Evolutionary conservation across 2,113 vertebrate genomes (phyloP), one percentile per base, ranked within the genome.

Genomic region (Ailuropoda melanoleuca): DNA sequence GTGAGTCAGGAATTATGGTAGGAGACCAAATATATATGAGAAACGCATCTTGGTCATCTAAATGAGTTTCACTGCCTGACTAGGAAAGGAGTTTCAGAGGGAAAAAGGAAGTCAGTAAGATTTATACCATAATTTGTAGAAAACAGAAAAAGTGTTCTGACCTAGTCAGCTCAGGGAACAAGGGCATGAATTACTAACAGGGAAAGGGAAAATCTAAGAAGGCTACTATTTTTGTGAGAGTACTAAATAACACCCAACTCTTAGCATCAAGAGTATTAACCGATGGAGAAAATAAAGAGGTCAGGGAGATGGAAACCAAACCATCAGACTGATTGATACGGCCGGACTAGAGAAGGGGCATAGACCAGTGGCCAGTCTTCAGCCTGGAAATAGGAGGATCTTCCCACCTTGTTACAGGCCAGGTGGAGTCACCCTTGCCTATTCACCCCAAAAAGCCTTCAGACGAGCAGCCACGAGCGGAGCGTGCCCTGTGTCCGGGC

Each of bases 81-180:
- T 29, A 75, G 2, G 46, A 58, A 60, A 72, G 62, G 39, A 17
- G 18, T 84, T 92, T 68, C 15, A 29, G 23, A 94, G 68, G 26
- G 10, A 56, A 87, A 75, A 90, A 48, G 18, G 29, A 70, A 84
- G 37, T 72, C 26, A 34, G 26, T 64, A 48, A 26, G 2, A 90
- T 80, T 75, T 96, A 90, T 34, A 43, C 31, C 31, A 78, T 50
- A 64, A 60, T 60, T 93, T 89, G 37, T 64, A 89, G 43, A 64
- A 93, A 91, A 97, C n/a, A 81, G 34, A 91, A 89, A 48, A 55
- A 34, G 26, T 66, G 19, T 64, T 91, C 77, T 78, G 19, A 82
- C 34, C 31, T 77, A 37, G 8, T 50, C 31, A 88, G 64, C 11
- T 77, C 70, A 93, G 53, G 26, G 24, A 81, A 94, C 7, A 87